Evolutionary conservation across 1,140 invertebrate species (phyloP), one percentile per base, ranked within the genome.

Genomic region (Cydia splendana): DNA sequence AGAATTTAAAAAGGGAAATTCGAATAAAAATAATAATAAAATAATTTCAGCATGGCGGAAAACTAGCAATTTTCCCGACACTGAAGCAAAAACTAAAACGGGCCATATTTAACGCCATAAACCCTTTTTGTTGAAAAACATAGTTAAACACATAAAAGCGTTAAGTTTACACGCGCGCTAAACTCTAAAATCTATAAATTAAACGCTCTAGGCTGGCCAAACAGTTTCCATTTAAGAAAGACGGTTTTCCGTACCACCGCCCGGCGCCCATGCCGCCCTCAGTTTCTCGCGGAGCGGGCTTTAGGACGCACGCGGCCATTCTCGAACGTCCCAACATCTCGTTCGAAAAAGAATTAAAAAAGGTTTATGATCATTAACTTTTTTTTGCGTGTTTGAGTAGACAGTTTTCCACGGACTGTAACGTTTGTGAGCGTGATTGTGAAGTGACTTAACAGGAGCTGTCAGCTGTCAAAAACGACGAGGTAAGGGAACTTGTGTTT

Each of bases 391-490:
- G 57, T 62, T 62, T 62, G 20, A 62, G 57, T 62, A 62, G 57
- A 62, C 20, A 62, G 18, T 62, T 62, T 62, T 62, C 1, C 20
- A 24, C 7, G 15, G 15, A 57, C 7, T 57, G 53, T 3, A 62
- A 24, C 57, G 57, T 62, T 62, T 24, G 65, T 77, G 76, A 57
- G 18, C 51, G 65, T 45, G 62, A 18, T 57, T 45, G 77, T 79
- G 73, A 75, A 78, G 80, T 80, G 79, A 78, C 65, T 76, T 53
- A 30, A 65, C 51, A 77, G 53, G 80, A 65, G 78, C 82, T 82
- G 83, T 86, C 85, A 87, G 78, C 83, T 87, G 84, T 87, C 87
- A 87, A 82, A 85, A 85, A 81, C 81, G 85, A 81, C 84, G 85
- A 84, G 84, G 86, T 89, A 82, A 86, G 85, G 79, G 77, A 48